Percentiles rank a stretch among this genome's conserved stretches.
phyloP scores from a whole-genome alignment of 2,888 invertebrate genomes.

The Pimpla rufipes region DNA sequence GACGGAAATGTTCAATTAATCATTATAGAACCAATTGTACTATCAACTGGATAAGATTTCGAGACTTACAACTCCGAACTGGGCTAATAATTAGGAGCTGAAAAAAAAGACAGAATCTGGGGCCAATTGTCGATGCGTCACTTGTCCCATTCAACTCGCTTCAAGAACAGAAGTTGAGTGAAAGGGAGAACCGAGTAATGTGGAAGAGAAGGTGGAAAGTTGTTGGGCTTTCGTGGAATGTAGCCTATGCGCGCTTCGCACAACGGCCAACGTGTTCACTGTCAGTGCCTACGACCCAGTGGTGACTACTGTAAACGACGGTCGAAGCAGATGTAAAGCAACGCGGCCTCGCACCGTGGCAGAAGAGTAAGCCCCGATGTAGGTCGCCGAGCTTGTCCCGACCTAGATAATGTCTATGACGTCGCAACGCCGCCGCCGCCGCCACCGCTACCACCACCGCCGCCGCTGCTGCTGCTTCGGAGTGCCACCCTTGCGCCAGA shows the following conservation, averaged over 20 bases:
- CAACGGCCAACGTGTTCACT: constrained; percentile 45
- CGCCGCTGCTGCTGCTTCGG: constrained; percentile 10
- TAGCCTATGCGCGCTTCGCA: constrained; percentile 47
- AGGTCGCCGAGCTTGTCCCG: constrained; percentile 80
- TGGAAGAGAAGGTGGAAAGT: constrained; percentile 8
- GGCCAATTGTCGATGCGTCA: not conserved
- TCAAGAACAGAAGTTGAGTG: not conserved
- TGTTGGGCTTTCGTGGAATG: not conserved
- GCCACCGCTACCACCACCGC: too few relatives aligned
- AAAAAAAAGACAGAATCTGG: not conserved
- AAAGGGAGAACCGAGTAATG: not conserved
- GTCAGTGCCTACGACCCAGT: not conserved
- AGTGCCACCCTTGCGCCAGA: not conserved
- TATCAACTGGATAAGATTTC: too few relatives aligned
- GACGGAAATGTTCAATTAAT: too few relatives aligned
- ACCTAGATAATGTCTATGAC: constrained; percentile 82
- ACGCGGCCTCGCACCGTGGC: constrained; percentile 71
- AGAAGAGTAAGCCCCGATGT: constrained; percentile 72
- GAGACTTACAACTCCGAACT: too few relatives aligned
- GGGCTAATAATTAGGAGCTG: not conserved
- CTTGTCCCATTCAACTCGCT: not conserved
- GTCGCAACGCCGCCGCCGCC: constrained; percentile 71
- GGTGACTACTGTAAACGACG: constrained; percentile 15
- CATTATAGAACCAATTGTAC: too few relatives aligned
- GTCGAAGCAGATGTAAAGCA: constrained; percentile 65